These are phyloP conservation scores for Tapera naevia DNA, from an alignment of 2,797 vertebrate genomes.

Conservation along the genomic window DNA sequence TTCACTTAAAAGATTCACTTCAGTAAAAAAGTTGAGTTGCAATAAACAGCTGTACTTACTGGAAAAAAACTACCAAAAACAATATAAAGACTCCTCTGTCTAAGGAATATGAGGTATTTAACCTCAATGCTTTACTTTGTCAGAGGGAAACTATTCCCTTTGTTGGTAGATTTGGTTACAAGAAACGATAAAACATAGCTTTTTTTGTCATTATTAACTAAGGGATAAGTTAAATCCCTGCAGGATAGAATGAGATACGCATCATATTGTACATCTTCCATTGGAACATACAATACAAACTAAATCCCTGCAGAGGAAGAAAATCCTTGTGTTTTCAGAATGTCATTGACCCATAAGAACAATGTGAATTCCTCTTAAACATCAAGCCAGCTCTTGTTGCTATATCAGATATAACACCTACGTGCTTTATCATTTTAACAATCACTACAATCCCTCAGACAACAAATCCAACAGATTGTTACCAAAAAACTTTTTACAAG, in stretches of 20 bases:
- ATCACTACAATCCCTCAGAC: not conserved
- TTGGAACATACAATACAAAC: not conserved
- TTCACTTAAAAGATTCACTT: not conserved
- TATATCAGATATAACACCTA: not conserved
- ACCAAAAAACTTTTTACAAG: not conserved
- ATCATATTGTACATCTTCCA: not conserved
- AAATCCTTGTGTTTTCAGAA: not conserved
- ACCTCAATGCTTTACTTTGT: slow-evolving; percentile 28
- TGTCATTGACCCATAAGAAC: not conserved
- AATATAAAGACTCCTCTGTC: not conserved
- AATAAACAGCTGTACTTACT: not conserved
- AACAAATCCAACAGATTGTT: not conserved
- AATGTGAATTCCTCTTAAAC: not conserved
- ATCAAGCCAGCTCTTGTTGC: not conserved
- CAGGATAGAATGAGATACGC: slow-evolving; percentile 2
- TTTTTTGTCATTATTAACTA: slow-evolving; percentile 28
- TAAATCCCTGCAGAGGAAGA: slow-evolving; percentile 2
- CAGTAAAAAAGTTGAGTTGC: not conserved
- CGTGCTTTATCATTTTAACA: not conserved
- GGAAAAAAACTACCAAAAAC: not conserved
- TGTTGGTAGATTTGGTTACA: slow-evolving; percentile 62
- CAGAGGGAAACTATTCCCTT: slow-evolving; percentile 33
- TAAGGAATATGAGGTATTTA: slow-evolving; percentile 42
- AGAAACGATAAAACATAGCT: not conserved
- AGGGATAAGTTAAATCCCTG: slow-evolving; percentile 40